A percentile compares a stretch with the other conserved stretches of the same genome.
Conservation (phyloP, 1,140 invertebrate genomes). For the Dolichoris vasculosae region DNA sequence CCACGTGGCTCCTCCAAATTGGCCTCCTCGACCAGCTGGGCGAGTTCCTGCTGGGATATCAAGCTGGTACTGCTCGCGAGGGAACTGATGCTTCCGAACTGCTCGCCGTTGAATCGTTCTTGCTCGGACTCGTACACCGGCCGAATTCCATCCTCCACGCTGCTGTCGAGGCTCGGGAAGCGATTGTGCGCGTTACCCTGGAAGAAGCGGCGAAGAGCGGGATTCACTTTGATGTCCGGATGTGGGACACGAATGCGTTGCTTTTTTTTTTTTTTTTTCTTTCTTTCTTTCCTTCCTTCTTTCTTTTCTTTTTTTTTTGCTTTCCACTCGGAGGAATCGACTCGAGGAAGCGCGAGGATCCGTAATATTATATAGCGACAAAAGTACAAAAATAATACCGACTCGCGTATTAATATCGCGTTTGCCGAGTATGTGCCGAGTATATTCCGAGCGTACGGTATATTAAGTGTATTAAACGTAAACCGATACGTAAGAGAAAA, state of each 20-base stretch:
- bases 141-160: conserved; percentile 60
- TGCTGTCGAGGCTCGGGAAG: conserved; percentile 68
- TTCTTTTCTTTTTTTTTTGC: too few species aligned
- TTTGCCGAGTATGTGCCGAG: too few species aligned
- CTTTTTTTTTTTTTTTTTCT: too few species aligned
- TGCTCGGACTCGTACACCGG: conserved; percentile 31
- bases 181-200: conserved; percentile 56
- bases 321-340: too few species aligned
- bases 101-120: conserved; percentile 66
- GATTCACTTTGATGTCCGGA: neutral
- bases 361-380: too few species aligned
- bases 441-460: too few species aligned
- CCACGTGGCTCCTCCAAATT: conserved; percentile 76
- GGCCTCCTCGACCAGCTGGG: conserved; percentile 79
- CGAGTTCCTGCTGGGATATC: conserved; percentile 80
- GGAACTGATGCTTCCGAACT: conserved; percentile 79
- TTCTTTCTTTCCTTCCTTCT: too few species aligned
- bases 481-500: too few species aligned
- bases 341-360: too few species aligned
- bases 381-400: too few species aligned
- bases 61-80: conserved; percentile 79
- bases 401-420: too few species aligned
- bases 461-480: too few species aligned
- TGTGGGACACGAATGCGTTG: neutral
- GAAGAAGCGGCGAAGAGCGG: neutral